Evolutionary conservation across 2,113 vertebrate species (phyloP), one percentile per base, ranked within the genome.

Genomic region (Oreochromis tanganicae): DNA sequence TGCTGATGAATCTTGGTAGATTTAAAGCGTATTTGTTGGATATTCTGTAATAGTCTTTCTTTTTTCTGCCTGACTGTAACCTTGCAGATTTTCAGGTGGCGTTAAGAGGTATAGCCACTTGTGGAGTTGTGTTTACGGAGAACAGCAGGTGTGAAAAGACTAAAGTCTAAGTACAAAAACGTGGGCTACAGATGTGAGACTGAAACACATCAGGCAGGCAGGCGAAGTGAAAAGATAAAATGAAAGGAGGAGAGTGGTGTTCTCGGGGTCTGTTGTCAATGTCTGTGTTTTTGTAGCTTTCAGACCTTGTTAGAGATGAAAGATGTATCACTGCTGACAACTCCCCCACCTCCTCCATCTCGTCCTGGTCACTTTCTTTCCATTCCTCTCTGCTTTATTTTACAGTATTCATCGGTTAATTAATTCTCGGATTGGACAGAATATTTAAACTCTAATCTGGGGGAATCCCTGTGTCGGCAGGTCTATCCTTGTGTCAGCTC

Each of bases 271-370:
- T 95, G 93, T 93, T 94, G 92, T 94, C 91, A 92, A 85, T 94
- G 90, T 91, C 87, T 94, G 90, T 90, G 92, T 95, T 94, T 95
- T 90, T 94, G 93, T 87, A 91, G 95, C 94, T 95, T 96, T 97
- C 96, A 96, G 95, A 94, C 91, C 95, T 96, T 88, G 91, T 97
- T 97, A 96, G 94, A 88, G 90, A 92, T 95, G 94, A 96, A 91
- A 95, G 96, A 96, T 90, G 94, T 90, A 96, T 95, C 80, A 80
- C 92, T 93, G 87, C 91, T 96, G 95, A 96, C 95, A 95, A 81
- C 84, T 84, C 86, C 68, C 80, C 88, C 34, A 54, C 87, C 73
- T 71, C 59, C 82, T 84, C 71, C 68, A 50, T 66, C 84, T 87
- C 71, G 19, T 82, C 71, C 27, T 78, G 38, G 38, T 87, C 80